Base-by-base conservation (phyloP, 2,797 vertebrate species). In the Arrhamphus sclerolepis region DNA sequence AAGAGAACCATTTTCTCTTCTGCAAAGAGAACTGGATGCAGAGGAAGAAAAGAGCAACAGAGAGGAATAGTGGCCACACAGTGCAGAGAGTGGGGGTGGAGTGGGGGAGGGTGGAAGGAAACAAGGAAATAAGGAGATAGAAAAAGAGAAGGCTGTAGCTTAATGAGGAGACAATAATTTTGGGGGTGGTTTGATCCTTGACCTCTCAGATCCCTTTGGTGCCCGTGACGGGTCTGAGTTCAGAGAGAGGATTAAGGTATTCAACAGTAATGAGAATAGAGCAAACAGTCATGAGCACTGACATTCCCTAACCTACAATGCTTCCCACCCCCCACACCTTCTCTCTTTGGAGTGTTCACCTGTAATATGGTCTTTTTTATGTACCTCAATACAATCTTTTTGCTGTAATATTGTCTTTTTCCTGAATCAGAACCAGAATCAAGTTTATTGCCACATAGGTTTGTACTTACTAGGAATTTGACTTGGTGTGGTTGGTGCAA, bases 211-310 rank as follows among this genome's bases (percentile, higher is more conserved):
- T 88, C 84, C 81, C 78, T 85, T n/a, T 11, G 51, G 63, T 82
- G 77, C 56, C 41, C 84, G 72, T 86, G 84, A 89, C 82, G 77
- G 69, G 73, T 59, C 75, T 26, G 68, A 79, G 86, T 78, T 87
- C 80, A 88, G 81, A 83, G 21, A 3, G 54, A 40, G 78, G 86
- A 89, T 90, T 90, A 89, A 87, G 78, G 80, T 86, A 83, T 88
- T 90, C 80, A 87, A 69, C 52, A 70, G 74, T 89, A 86, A 90
- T 87, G 83, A 87, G 78, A 79, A 89, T 64, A 71, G 78, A 81
- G 72, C 66, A 31, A 66, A 77, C 84, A 82, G 85, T 82, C 75
- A 85, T 66, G 64, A 78, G 69, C 41, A 46, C 44, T 11, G 58
- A 62, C 70, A 40, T 73, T 26, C 83, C 60, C 72, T 5, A 77